Percentiles rank a stretch among this genome's conserved stretches.
phyloP scores from a whole-genome alignment of 2,797 vertebrate species.

The Craterocephalus amniculus region DNA sequence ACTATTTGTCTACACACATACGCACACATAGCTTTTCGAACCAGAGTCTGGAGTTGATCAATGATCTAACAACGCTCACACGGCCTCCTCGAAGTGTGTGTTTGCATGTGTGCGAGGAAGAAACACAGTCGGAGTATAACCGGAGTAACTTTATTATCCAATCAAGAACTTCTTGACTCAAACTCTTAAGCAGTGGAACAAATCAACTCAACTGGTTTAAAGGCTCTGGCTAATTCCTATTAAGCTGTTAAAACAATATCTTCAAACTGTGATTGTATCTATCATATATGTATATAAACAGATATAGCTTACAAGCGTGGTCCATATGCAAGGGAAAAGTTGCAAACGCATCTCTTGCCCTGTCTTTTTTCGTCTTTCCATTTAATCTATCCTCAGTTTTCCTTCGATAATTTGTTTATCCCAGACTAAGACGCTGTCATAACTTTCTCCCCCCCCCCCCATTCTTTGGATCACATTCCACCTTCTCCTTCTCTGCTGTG shows the following conservation, averaged over 20 bases:
- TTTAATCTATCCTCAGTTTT: background rate
- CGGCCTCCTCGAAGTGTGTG: constrained; percentile 60
- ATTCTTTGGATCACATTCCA: constrained; percentile 58
- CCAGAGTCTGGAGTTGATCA: constrained; percentile 82
- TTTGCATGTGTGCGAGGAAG: constrained; percentile 46
- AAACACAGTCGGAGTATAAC: constrained; percentile 28
- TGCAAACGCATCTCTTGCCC: background rate
- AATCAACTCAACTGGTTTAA: constrained; percentile 61
- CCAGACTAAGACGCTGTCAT: constrained; percentile 45
- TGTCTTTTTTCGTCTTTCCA: background rate
- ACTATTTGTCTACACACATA: constrained; percentile 82
- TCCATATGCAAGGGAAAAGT: background rate
- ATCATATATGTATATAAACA: constrained; percentile 15
- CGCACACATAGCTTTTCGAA: constrained; percentile 73
- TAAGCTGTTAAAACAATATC: constrained; percentile 36
- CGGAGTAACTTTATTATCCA: constrained; percentile 71
- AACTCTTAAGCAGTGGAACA: constrained; percentile 65
- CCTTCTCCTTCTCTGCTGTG: constrained; percentile 50
- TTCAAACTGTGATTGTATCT: constrained; percentile 19
- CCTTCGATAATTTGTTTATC: constrained; percentile 31
- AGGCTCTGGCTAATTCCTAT: constrained; percentile 51
- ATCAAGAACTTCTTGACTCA: constrained; percentile 67
- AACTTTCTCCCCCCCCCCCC: constrained; percentile 51
- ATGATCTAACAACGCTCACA: constrained; percentile 73
- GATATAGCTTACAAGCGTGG: background rate